A percentile compares a stretch with the other conserved stretches of the same genome.
Conservation (phyloP, 2,888 invertebrate genomes). For the Galerucella pusilla region DNA sequence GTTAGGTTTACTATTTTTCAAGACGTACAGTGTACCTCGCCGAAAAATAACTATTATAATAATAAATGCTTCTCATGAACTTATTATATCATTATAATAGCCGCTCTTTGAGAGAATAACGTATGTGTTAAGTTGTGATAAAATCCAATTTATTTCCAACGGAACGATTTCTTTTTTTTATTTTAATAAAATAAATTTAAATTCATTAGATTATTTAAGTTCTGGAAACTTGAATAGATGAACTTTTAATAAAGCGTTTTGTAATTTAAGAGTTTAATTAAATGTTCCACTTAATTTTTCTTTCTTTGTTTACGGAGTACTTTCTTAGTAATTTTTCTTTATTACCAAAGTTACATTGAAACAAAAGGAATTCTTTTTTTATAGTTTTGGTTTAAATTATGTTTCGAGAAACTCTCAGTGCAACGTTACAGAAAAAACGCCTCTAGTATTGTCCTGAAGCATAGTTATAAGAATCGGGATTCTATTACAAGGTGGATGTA, state of each 20-base stretch:
- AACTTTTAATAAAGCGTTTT: neutral
- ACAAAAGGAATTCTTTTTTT: neutral
- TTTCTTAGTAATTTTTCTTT: neutral
- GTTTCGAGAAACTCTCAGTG: too few relatives aligned
- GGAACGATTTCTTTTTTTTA: too few relatives aligned
- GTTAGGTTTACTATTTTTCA: too few relatives aligned
- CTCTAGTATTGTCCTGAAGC: too few relatives aligned
- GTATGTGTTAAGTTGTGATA: neutral
- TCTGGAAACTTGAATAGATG: neutral
- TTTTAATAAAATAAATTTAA: neutral
- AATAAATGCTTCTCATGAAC: too few relatives aligned
- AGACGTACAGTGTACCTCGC: too few relatives aligned
- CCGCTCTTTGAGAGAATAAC: neutral
- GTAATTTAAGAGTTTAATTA: neutral
- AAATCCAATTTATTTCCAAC: neutral
- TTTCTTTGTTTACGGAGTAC: neutral
- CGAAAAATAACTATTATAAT: too few relatives aligned
- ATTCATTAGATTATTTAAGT: neutral
- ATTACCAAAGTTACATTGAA: neutral
- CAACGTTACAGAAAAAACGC: too few relatives aligned
- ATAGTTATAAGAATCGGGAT: too few relatives aligned
- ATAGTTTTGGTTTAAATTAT: neutral
- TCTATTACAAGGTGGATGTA: too few relatives aligned
- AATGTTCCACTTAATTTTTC: neutral
- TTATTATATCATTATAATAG: too few relatives aligned